These are phyloP conservation scores for Oryzias curvinotus DNA, from an alignment of 2,113 vertebrate genomes.

Conservation along the genomic window DNA sequence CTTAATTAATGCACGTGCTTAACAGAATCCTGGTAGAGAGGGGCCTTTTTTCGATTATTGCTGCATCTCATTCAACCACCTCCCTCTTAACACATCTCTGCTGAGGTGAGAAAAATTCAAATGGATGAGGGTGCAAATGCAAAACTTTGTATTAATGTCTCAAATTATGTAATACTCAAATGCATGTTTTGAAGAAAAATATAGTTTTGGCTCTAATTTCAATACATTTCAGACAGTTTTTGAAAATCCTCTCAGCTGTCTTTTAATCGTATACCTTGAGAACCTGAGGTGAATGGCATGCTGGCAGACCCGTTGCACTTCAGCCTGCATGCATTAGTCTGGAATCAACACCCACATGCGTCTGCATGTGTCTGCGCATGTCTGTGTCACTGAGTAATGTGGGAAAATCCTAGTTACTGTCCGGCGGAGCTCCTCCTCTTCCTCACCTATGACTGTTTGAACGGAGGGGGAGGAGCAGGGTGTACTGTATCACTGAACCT, in stretches of 20 bases:
- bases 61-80: neutral
- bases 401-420: slow-evolving; percentile 53
- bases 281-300: slow-evolving; percentile 41
- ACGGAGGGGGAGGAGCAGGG: slow-evolving; percentile 41
- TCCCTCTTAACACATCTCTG: neutral
- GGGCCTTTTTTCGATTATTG: neutral
- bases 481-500: slow-evolving; percentile 39
- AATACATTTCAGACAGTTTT: too few species aligned
- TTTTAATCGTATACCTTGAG: slow-evolving; percentile 10
- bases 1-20: slow-evolving; percentile 27
- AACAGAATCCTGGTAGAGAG: slow-evolving; percentile 25
- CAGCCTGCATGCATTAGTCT: slow-evolving; percentile 19
- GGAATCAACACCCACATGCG: slow-evolving; percentile 41
- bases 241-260: too few species aligned
- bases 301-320: slow-evolving; percentile 42
- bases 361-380: slow-evolving; percentile 3
- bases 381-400: slow-evolving; percentile 57
- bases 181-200: too few species aligned
- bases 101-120: neutral
- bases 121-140: too few species aligned
- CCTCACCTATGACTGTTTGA: slow-evolving; percentile 40
- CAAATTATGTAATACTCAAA: too few species aligned
- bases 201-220: too few species aligned
- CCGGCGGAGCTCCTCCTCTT: slow-evolving; percentile 40
- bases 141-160: too few species aligned